A percentile compares a stretch with the other conserved stretches of the same genome.
phyloP scores from a whole-genome alignment of 2,797 vertebrate species.

The Siniperca obscura region DNA sequence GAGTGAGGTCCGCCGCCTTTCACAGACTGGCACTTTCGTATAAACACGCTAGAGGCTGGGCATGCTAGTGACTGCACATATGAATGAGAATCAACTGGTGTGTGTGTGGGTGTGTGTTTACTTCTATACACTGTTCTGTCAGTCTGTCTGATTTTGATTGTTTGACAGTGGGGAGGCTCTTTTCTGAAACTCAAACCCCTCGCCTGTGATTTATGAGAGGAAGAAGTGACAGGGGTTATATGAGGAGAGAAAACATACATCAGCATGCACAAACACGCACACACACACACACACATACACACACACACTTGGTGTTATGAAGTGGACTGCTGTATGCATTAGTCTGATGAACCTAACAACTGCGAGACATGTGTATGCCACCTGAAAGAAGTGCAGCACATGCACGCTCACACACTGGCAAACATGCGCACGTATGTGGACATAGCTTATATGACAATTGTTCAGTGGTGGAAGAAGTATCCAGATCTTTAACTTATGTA shows the following conservation, averaged over 20 bases:
- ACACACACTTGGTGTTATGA: not conserved
- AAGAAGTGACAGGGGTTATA: conserved; percentile 67
- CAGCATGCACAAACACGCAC: conserved; percentile 27
- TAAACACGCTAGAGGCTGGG: conserved; percentile 68
- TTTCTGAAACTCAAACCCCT: conserved; percentile 68
- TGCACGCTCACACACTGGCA: conserved; percentile 8
- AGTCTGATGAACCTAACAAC: conserved; percentile 49
- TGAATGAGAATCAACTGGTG: conserved; percentile 53
- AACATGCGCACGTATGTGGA: not conserved
- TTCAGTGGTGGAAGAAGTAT: not conserved
- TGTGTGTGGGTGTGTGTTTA: conserved; percentile 60
- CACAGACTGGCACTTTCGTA: conserved; percentile 68
- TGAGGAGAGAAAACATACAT: conserved; percentile 68
- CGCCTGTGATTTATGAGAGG: conserved; percentile 78
- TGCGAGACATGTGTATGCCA: conserved; percentile 51
- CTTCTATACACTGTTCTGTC: conserved; percentile 50
- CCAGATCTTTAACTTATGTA: not conserved
- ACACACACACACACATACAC: not conserved
- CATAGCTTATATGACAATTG: not conserved
- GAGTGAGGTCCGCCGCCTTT: conserved; percentile 67
- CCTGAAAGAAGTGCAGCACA: conserved; percentile 38
- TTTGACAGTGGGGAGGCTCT: conserved; percentile 72
- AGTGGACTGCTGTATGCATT: conserved; percentile 53
- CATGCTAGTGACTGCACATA: conserved; percentile 49
- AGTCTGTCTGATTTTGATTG: conserved; percentile 62